A percentile compares a stretch with the other conserved stretches of the same genome.
Conservation (phyloP, 2,113 vertebrate species). For the Gasterosteus aculeatus region DNA sequence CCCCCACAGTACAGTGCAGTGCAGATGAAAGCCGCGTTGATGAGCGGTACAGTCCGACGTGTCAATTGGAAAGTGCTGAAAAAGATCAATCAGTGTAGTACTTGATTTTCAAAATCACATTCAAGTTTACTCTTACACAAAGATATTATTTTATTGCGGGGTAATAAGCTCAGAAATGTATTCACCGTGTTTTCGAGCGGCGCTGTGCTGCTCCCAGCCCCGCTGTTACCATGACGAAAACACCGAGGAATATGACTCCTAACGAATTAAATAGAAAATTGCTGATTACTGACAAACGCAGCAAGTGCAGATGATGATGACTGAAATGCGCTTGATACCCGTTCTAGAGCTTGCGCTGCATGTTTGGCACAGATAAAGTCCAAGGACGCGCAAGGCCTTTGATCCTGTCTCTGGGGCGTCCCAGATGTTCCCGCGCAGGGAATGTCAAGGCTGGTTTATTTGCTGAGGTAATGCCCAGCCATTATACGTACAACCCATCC, state of each 20-base stretch:
- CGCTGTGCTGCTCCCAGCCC: constrained; percentile 9
- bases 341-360: constrained; percentile 45
- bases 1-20: constrained; percentile 40
- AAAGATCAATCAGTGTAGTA: constrained; percentile 50
- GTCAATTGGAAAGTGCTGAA: constrained; percentile 39
- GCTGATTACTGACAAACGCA: constrained; percentile 63
- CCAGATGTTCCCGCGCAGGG: constrained; percentile 71
- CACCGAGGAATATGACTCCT: constrained; percentile 49
- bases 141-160: constrained; percentile 35
- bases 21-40: constrained; percentile 40
- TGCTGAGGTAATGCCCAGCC: constrained; percentile 68
- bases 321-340: constrained; percentile 48
- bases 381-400: constrained; percentile 66
- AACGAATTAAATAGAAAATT: constrained; percentile 48
- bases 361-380: constrained; percentile 68
- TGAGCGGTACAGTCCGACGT: constrained; percentile 36
- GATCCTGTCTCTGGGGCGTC: constrained; percentile 70
- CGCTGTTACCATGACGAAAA: constrained; percentile 47
- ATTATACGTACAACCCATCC: constrained; percentile 69
- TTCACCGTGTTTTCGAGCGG: constrained; percentile 26
- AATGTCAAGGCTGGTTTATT: constrained; percentile 75
- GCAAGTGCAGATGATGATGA: constrained; percentile 53
- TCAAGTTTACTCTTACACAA: constrained; percentile 53
- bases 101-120: constrained; percentile 47
- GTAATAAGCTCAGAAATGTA: constrained; percentile 50